phyloP scores from a whole-genome alignment of 2,888 invertebrate genomes.

The Stenurella melanura region DNA sequence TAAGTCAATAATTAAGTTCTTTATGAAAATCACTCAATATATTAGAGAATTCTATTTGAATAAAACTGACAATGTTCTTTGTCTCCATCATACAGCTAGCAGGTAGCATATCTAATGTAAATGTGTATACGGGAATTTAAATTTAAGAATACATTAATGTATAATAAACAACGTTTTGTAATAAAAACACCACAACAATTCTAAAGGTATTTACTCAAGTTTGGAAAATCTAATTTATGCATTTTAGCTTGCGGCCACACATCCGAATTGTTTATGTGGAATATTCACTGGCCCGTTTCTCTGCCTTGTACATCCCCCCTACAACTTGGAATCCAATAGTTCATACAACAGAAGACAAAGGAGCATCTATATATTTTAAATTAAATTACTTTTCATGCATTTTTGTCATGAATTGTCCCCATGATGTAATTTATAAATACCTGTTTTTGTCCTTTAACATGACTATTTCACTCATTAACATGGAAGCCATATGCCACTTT shows the following conservation, averaged over 20 bases:
- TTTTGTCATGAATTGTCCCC: not conserved
- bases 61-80: not conserved
- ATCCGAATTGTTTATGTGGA: conserved; percentile 65
- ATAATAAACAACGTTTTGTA: conserved; percentile 55
- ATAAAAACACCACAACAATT: conserved; percentile 60
- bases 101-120: conserved; percentile 30
- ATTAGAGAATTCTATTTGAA: not conserved
- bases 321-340: conserved; percentile 6
- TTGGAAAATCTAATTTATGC: conserved; percentile 65
- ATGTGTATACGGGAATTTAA: conserved; percentile 44
- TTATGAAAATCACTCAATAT: too few species aligned
- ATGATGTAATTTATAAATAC: too few species aligned
- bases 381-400: conserved; percentile 4
- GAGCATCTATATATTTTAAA: conserved; percentile 26
- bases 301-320: conserved; percentile 13
- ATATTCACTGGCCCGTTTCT: conserved; percentile 45
- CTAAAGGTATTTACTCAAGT: conserved; percentile 62
- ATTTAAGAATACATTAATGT: conserved; percentile 56
- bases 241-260: conserved; percentile 63
- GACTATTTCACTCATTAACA: too few species aligned
- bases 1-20: too few species aligned
- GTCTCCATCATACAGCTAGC: not conserved
- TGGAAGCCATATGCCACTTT: too few species aligned
- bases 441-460: too few species aligned
- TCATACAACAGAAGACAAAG: conserved; percentile 2